phyloP scores from a whole-genome alignment of 2,113 vertebrate genomes.

The Cottus gobio region DNA sequence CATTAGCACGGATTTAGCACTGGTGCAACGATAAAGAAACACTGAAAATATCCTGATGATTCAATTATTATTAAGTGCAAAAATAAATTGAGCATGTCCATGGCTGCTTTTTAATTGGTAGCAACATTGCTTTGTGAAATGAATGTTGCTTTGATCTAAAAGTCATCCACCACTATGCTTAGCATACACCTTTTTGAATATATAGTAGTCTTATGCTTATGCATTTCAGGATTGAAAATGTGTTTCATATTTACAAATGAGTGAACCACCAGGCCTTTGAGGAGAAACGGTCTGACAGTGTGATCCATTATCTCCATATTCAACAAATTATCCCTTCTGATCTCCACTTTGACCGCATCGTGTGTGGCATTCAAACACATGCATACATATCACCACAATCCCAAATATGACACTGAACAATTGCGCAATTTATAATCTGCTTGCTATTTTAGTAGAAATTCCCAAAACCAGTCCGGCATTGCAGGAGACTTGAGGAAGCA shows the following conservation, averaged over 20 bases:
- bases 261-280: not conserved
- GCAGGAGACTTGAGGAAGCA: conserved; percentile 48
- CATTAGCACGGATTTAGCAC: not conserved
- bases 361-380: not conserved
- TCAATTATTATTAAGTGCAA: not conserved
- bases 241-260: not conserved
- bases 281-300: not conserved
- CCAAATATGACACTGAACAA: not conserved
- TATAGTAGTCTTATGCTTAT: too few species aligned
- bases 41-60: conserved; percentile 1
- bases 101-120: not conserved
- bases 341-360: not conserved
- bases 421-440: conserved; percentile 4
- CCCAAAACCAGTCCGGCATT: conserved; percentile 7
- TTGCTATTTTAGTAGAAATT: conserved; percentile 37
- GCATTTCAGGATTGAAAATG: not conserved
- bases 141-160: not conserved
- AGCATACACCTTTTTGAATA: not conserved
- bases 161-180: not conserved
- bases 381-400: not conserved
- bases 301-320: not conserved
- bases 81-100: not conserved
- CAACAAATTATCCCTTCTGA: not conserved
- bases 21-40: conserved; percentile 1
- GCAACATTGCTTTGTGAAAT: not conserved